Percentiles rank a stretch among this genome's conserved stretches.
These are phyloP conservation scores for Sebastes reedi DNA, from an alignment of 2,797 vertebrate genomes.

Conservation along the genomic window DNA sequence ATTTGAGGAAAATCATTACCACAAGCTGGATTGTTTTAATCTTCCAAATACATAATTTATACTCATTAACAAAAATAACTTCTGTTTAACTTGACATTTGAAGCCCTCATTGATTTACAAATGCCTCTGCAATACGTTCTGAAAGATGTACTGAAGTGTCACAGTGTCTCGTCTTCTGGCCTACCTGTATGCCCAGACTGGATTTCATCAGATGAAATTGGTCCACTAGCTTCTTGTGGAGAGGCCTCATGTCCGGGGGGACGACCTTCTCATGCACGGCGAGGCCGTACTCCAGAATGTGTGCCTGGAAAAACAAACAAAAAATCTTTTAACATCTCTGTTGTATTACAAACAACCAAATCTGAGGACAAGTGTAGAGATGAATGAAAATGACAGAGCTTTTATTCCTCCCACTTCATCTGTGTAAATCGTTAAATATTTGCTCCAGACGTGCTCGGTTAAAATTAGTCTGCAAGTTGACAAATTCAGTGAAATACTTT, in stretches of 20 bases:
- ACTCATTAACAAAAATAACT: not conserved
- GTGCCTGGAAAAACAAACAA: constrained; percentile 82
- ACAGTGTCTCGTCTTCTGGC: not conserved
- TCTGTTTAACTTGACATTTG: not conserved
- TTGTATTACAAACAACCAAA: not conserved
- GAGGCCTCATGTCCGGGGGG: constrained; percentile 96
- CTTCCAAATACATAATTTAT: not conserved
- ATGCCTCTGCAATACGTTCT: not conserved
- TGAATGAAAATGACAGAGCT: not conserved
- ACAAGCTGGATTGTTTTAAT: constrained; percentile 4
- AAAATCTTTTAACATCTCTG: not conserved
- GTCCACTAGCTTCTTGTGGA: constrained; percentile 98
- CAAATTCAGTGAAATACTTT: not conserved
- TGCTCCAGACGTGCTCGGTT: not conserved
- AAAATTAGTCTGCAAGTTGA: not conserved
- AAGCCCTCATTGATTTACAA: not conserved
- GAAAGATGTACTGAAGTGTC: not conserved
- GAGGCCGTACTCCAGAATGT: constrained; percentile 96
- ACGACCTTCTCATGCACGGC: constrained; percentile 97
- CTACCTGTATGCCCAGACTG: constrained; percentile 96
- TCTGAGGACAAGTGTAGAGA: not conserved
- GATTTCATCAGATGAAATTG: constrained; percentile 99
- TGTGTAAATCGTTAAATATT: not conserved
- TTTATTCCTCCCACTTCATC: not conserved
- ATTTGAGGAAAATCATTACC: constrained; percentile 28